Conservation (phyloP, 2,797 vertebrate species). For the Apogon talboti region DNA sequence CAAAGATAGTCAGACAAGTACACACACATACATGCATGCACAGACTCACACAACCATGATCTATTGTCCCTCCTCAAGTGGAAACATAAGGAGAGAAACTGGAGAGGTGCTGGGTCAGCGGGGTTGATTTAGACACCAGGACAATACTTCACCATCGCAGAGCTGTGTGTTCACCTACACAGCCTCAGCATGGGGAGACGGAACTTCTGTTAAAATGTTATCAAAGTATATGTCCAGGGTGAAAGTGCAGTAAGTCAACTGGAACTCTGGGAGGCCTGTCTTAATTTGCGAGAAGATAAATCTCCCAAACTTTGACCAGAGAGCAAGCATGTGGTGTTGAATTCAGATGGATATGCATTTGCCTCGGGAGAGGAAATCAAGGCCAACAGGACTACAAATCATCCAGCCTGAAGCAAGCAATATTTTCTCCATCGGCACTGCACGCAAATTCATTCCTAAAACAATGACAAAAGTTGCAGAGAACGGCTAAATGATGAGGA, state of each 20-base stretch:
- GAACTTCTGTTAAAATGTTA: constrained; percentile 31
- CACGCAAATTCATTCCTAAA: constrained; percentile 41
- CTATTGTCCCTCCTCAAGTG: constrained; percentile 41
- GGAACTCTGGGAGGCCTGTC: constrained; percentile 22
- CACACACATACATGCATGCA: constrained; percentile 17
- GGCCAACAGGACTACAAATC: constrained; percentile 54
- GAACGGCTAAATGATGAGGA: constrained; percentile 43
- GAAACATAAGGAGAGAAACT: constrained; percentile 59
- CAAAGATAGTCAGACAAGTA: constrained; percentile 16
- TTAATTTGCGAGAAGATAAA: constrained; percentile 38
- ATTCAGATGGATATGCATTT: constrained; percentile 27
- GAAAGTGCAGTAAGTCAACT: constrained; percentile 29
- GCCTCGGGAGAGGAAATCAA: constrained; percentile 54
- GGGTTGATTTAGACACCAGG: constrained; percentile 54
- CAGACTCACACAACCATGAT: constrained; percentile 19
- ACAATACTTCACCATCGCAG: constrained; percentile 42
- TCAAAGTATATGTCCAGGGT: constrained; percentile 19
- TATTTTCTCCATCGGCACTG: constrained; percentile 37
- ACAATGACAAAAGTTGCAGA: constrained; percentile 51
- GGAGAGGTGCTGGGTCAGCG: constrained; percentile 31
- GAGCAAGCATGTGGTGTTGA: constrained; percentile 40
- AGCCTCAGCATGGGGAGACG: constrained; percentile 21
- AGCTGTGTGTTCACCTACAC: constrained; percentile 33
- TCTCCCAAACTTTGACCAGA: constrained; percentile 34
- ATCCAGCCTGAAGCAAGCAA: constrained; percentile 43